Evolutionary conservation across 2,113 vertebrate genomes (phyloP).

Genomic region (Harpagus bidentatus): DNA sequence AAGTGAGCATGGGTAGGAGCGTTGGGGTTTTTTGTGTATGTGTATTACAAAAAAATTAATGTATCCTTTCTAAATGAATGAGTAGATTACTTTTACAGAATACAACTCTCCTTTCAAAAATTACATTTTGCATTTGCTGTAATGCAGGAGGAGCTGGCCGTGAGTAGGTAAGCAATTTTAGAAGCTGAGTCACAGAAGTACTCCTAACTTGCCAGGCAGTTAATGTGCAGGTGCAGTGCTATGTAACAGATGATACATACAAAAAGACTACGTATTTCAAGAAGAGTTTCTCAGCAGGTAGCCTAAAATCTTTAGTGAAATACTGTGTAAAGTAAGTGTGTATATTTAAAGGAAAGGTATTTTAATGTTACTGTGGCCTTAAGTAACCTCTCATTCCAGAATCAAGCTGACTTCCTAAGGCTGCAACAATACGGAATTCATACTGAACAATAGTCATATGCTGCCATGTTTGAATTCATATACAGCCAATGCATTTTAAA

Average conservation of each 20-base stretch:
- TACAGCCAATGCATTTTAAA: background rate
- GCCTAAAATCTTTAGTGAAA: background rate
- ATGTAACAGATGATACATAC: background rate
- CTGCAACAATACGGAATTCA: background rate
- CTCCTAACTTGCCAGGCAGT: background rate
- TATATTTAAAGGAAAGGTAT: background rate
- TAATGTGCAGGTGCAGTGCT: background rate
- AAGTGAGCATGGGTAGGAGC: background rate
- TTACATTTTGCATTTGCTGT: background rate
- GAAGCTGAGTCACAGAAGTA: background rate
- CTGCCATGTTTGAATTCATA: background rate
- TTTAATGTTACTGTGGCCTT: background rate
- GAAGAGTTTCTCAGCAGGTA: background rate
- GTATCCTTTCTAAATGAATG: background rate
- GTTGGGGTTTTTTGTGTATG: background rate
- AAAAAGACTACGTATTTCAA: background rate
- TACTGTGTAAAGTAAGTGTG: background rate
- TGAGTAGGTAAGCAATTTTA: background rate
- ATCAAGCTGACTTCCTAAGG: background rate
- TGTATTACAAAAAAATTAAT: background rate
- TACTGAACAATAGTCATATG: background rate
- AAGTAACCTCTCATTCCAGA: background rate
- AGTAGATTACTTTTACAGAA: background rate
- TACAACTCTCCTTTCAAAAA: background rate
- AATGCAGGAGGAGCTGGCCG: background rate